Percentiles rank a stretch among this genome's conserved stretches.
Conservation (phyloP, 2,113 vertebrate species). For the Elephas maximus region DNA sequence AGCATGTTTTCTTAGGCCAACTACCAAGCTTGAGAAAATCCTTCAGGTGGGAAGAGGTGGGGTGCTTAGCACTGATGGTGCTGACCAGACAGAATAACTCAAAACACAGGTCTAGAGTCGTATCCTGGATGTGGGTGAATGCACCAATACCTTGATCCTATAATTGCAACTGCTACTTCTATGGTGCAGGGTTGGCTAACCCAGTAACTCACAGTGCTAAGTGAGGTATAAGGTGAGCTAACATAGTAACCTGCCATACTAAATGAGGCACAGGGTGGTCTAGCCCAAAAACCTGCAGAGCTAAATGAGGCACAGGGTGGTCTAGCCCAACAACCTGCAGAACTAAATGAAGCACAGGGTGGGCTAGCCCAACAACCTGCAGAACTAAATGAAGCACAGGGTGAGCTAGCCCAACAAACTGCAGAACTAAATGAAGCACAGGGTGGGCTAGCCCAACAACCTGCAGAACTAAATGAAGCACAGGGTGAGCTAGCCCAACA, state of each 20-base stretch:
- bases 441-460: neutral
- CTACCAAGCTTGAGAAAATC: accelerated
- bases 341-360: too few relatives aligned
- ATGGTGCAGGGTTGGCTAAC: neutral
- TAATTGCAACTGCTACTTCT: accelerated
- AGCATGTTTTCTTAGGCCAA: too few relatives aligned
- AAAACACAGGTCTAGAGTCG: accelerated
- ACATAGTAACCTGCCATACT: too few relatives aligned
- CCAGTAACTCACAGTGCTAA: neutral
- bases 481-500: neutral
- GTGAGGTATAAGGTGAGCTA: neutral
- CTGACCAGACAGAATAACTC: neutral
- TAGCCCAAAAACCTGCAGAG: too few relatives aligned
- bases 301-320: too few relatives aligned
- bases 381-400: neutral
- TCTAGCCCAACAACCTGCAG: too few relatives aligned
- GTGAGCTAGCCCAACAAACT: neutral
- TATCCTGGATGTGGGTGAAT: accelerated
- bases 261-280: too few relatives aligned
- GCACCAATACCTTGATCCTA: accelerated
- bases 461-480: neutral
- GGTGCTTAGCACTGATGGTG: too few relatives aligned
- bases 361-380: neutral
- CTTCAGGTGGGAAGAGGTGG: too few relatives aligned
- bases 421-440: neutral